phyloP scores from a whole-genome alignment of 2,113 vertebrate species.

The Falcunculus frontatus region DNA sequence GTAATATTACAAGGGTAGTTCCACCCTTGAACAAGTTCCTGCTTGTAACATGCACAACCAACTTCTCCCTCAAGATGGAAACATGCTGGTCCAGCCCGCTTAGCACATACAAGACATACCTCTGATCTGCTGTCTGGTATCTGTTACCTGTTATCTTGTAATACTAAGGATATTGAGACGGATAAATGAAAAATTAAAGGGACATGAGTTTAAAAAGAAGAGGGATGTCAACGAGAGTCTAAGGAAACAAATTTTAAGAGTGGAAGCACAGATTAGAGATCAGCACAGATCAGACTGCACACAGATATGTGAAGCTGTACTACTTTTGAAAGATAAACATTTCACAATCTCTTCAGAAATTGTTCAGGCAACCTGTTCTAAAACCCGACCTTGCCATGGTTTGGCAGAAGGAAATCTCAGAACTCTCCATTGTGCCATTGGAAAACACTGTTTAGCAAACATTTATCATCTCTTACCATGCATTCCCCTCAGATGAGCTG shows the following conservation, averaged over 20 bases:
- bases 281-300: not conserved
- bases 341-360: not conserved
- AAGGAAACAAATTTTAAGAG: not conserved
- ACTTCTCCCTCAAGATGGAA: not conserved
- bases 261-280: not conserved
- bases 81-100: not conserved
- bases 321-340: not conserved
- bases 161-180: fast-evolving
- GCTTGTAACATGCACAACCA: not conserved
- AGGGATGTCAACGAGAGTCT: not conserved
- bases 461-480: not conserved
- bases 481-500: not conserved
- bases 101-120: not conserved
- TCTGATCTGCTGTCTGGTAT: not conserved
- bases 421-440: not conserved
- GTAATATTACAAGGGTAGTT: not conserved
- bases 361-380: not conserved
- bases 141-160: not conserved
- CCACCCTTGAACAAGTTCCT: not conserved
- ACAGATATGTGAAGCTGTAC: not conserved
- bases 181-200: not conserved
- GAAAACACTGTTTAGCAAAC: not conserved
- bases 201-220: not conserved
- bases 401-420: not conserved
- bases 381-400: not conserved